A percentile compares a stretch with the other conserved stretches of the same genome.
Evolutionary conservation across 30 jellyfish, hydroid and myxozoan genomes (phyloP).

Genomic region (Aurelia sp.): DNA sequence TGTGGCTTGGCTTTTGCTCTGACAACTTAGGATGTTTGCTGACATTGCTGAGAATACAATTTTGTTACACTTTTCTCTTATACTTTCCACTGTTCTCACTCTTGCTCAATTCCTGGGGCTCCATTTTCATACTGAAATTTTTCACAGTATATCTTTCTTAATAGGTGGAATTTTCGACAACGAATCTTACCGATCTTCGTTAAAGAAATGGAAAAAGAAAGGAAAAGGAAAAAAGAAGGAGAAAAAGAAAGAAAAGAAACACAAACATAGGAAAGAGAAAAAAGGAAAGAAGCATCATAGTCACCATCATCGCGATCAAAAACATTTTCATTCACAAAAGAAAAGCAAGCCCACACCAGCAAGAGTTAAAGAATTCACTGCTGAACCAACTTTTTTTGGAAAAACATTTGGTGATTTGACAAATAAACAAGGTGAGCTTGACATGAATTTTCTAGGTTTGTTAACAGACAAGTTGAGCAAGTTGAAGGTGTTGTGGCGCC

Average conservation of each 20-base stretch:
- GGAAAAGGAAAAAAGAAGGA: conserved; percentile 38
- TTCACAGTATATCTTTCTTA: no score
- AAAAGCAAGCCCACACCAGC: conserved; percentile 54
- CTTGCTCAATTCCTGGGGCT: no score
- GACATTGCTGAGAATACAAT: no score
- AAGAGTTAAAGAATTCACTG: conserved; percentile 21
- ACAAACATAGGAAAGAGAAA: neutral
- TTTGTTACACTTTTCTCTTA: no score
- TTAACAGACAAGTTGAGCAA: no score
- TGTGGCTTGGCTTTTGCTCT: no score
- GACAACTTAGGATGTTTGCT: no score
- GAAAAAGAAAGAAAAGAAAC: conserved; percentile 8
- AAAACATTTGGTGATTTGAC: conserved; percentile 53
- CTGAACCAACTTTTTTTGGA: conserved; percentile 58
- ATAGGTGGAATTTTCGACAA: conserved; percentile 61
- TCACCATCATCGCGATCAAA: conserved; percentile 33
- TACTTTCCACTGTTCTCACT: no score
- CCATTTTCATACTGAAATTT: no score
- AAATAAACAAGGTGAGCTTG: conserved; percentile 30
- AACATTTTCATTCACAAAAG: conserved; percentile 37
- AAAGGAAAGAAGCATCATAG: neutral
- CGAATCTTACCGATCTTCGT: conserved; percentile 49
- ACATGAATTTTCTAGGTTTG: no score
- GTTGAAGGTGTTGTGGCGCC: no score
- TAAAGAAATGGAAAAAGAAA: conserved; percentile 43